Percentiles rank a stretch among this genome's conserved stretches.
phyloP scores from a whole-genome alignment of 30 jellyfish, hydroid and myxozoan genomes.

The Aurelia aurita complex sp. Pacific region DNA sequence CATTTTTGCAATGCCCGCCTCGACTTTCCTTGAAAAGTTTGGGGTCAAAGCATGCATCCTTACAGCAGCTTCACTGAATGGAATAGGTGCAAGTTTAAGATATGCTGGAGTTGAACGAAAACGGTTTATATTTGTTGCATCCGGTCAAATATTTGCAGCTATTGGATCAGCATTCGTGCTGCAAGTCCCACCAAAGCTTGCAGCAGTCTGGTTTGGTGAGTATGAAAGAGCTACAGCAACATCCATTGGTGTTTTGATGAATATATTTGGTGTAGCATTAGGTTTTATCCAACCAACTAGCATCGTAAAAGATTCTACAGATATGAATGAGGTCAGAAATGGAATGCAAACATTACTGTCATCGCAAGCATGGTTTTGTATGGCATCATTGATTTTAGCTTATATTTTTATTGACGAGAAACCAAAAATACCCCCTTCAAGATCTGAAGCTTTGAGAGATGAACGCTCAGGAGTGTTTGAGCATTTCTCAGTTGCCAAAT shows the following conservation, averaged over 20 bases:
- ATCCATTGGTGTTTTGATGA: slow-evolving; percentile 84
- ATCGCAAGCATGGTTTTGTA: slow-evolving; percentile 65
- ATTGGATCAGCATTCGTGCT: slow-evolving; percentile 73
- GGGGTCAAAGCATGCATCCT: slow-evolving; percentile 70
- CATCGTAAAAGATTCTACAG: slow-evolving; percentile 46
- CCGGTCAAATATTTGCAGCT: slow-evolving; percentile 87
- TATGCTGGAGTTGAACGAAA: slow-evolving; percentile 66
- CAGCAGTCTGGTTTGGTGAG: slow-evolving; percentile 93
- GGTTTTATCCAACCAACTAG: slow-evolving; percentile 87
- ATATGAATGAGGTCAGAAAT: slow-evolving; percentile 27
- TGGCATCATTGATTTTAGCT: slow-evolving; percentile 29
- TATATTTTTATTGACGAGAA: slow-evolving; percentile 48
- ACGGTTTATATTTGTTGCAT: slow-evolving; percentile 50
- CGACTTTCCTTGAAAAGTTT: slow-evolving; percentile 57
- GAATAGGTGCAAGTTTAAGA: slow-evolving; percentile 61
- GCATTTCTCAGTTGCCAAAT: slow-evolving; percentile 22
- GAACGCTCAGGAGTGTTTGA: slow-evolving; percentile 7
- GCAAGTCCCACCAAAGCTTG: slow-evolving; percentile 81
- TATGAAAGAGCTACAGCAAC: slow-evolving; percentile 92
- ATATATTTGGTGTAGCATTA: slow-evolving; percentile 79
- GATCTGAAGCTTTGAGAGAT: slow-evolving; percentile 62
- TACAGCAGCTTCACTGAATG: slow-evolving; percentile 72
- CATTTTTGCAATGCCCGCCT: slow-evolving; percentile 77
- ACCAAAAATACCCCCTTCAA: slow-evolving; percentile 65
- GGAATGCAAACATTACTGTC: slow-evolving; percentile 49